Conservation (phyloP, 2,888 invertebrate genomes). For the Ormyrus labotus region DNA sequence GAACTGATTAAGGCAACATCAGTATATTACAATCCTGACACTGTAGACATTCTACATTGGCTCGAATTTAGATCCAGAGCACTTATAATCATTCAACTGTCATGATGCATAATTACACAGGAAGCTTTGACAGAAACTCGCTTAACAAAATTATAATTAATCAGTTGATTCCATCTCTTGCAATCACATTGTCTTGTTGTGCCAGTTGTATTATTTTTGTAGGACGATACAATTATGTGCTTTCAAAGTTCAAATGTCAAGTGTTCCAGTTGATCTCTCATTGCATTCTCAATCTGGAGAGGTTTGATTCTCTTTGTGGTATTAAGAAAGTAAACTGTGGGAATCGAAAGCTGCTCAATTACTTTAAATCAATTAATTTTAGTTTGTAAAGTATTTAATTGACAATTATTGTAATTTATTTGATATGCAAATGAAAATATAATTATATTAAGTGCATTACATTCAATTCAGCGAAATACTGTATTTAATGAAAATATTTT, state of each 20-base stretch:
- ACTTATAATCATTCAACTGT: conserved; percentile 40
- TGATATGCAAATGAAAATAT: background rate
- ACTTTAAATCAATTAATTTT: background rate
- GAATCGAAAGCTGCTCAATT: too few species aligned
- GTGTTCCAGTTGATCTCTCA: conserved; percentile 23
- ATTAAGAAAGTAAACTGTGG: background rate
- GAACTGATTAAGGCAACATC: conserved; percentile 44
- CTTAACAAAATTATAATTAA: conserved; percentile 44
- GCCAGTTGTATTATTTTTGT: conserved; percentile 15
- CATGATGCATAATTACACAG: conserved; percentile 14
- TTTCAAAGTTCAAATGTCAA: conserved; percentile 21
- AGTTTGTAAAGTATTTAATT: background rate
- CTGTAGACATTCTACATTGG: conserved; percentile 34
- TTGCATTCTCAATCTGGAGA: conserved; percentile 10
- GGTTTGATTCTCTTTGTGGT: background rate
- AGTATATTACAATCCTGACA: conserved; percentile 32
- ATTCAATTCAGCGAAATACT: too few species aligned
- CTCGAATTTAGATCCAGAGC: conserved; percentile 38
- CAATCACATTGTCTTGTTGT: conserved; percentile 40
- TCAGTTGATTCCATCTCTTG: conserved; percentile 22
- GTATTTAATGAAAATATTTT: background rate
- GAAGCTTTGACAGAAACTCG: conserved; percentile 20
- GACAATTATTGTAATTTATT: background rate
- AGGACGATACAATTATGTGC: conserved; percentile 20
- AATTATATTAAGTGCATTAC: too few species aligned